Conservation (phyloP, 2,888 invertebrate species). For the Notodonta dromedarius region DNA sequence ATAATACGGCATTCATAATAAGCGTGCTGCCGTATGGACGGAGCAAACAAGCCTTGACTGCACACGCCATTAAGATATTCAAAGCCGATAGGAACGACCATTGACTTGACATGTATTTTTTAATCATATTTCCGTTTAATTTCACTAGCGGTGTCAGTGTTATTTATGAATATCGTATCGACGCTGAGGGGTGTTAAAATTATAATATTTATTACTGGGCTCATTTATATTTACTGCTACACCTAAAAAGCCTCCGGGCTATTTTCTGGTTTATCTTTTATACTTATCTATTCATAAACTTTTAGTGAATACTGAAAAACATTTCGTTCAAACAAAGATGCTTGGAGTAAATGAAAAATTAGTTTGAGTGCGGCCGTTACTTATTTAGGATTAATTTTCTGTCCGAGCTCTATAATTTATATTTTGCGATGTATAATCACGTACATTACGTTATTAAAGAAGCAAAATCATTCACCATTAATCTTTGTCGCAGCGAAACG, state of each 20-base stretch:
- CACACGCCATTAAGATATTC: conserved; percentile 73
- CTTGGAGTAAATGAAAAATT: background rate
- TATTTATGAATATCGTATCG: conserved; percentile 34
- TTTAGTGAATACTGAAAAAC: conserved; percentile 21
- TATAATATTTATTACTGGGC: conserved; percentile 45
- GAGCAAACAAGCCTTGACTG: conserved; percentile 69
- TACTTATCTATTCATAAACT: conserved; percentile 42
- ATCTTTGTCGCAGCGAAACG: conserved; percentile 15
- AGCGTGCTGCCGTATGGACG: conserved; percentile 53
- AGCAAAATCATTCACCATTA: conserved; percentile 12
- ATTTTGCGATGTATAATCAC: background rate
- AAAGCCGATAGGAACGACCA: conserved; percentile 55
- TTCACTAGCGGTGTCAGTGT: conserved; percentile 36
- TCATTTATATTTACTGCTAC: conserved; percentile 30
- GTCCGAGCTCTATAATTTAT: background rate
- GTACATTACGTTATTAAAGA: conserved; percentile 1
- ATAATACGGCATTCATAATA: conserved; percentile 54
- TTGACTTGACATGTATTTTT: conserved; percentile 59
- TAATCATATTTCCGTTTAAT: conserved; percentile 48
- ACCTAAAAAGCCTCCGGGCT: conserved; percentile 26
- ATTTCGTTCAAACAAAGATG: conserved; percentile 5
- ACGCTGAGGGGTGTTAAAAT: conserved; percentile 30
- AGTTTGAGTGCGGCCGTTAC: background rate
- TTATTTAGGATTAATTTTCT: conserved; percentile 1
- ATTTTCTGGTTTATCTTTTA: conserved; percentile 34